Conservation (phyloP, 2,888 invertebrate genomes). For the Ophioninae sp. region DNA sequence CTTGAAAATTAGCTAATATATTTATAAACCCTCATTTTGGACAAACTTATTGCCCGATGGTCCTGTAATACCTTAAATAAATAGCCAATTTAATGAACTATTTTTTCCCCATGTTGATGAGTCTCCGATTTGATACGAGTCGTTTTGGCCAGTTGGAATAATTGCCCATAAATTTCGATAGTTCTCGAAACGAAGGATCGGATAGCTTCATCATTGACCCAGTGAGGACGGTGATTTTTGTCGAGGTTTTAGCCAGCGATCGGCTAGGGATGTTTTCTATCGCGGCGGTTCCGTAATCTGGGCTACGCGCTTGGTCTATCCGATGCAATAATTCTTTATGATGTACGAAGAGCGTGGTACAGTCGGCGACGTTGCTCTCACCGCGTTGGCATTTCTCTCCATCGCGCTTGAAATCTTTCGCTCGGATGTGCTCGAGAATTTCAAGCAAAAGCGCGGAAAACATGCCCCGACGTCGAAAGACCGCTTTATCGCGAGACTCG, state of each 20-base stretch:
- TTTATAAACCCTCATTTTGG: no score
- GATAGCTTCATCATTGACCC: background rate
- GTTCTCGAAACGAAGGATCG: background rate
- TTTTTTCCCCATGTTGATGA: background rate
- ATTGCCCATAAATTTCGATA: background rate
- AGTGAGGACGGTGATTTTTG: constrained; percentile 11
- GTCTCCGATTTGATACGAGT: background rate
- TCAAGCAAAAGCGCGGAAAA: constrained; percentile 45
- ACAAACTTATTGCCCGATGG: no score
- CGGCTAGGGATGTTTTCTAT: constrained; percentile 6
- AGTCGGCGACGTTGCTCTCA: constrained; percentile 32
- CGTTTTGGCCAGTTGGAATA: background rate
- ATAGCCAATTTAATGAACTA: no score
- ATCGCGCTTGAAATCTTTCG: constrained; percentile 59
- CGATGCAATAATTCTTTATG: constrained; percentile 63
- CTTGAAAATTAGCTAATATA: no score
- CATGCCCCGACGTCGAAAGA: constrained; percentile 33
- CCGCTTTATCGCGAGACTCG: constrained; percentile 57
- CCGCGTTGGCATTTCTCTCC: constrained; percentile 57
- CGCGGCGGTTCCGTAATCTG: constrained; percentile 39
- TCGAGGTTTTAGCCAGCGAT: no score
- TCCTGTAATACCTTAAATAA: no score
- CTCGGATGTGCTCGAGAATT: constrained; percentile 35
- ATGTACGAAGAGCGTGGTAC: background rate
- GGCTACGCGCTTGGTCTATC: constrained; percentile 12